Percentiles rank a stretch among this genome's conserved stretches.
phyloP scores from a whole-genome alignment of 1,140 invertebrate genomes.

The Lamellibrachia luymesi region DNA sequence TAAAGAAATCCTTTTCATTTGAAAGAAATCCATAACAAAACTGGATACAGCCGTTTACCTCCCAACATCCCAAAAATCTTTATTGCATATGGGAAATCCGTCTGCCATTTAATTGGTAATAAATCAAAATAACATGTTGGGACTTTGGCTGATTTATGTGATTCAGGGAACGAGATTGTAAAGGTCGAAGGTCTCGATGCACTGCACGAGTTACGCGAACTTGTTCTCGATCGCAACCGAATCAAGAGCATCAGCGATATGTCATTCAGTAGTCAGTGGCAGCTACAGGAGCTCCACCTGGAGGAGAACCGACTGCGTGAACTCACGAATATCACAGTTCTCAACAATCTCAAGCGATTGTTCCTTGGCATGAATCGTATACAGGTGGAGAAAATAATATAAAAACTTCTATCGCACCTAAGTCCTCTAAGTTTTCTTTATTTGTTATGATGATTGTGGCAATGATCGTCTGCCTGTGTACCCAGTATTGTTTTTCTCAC shows the following conservation, averaged over 20 bases:
- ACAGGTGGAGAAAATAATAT: constrained; percentile 34
- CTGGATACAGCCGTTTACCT: too few species aligned
- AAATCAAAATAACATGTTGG: neutral
- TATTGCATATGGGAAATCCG: too few species aligned
- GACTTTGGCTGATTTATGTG: neutral
- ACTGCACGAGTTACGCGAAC: constrained; percentile 51
- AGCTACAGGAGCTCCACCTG: constrained; percentile 54
- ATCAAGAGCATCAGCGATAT: constrained; percentile 49
- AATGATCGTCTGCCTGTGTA: too few species aligned
- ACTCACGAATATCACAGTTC: constrained; percentile 40
- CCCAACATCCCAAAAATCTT: too few species aligned
- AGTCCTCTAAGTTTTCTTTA: too few species aligned
- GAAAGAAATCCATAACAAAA: neutral
- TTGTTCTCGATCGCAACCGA: constrained; percentile 57
- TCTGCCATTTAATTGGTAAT: neutral
- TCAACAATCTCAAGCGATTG: constrained; percentile 51
- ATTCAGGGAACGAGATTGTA: constrained; percentile 53
- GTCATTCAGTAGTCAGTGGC: constrained; percentile 52
- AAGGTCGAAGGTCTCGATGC: constrained; percentile 54
- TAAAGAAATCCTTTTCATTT: neutral
- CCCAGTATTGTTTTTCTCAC: too few species aligned
- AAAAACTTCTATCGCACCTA: too few species aligned
- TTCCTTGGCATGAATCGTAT: constrained; percentile 56
- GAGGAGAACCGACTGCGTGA: constrained; percentile 56
- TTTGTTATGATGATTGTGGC: too few species aligned